Conservation (phyloP, 2,113 vertebrate genomes). For the Xiphophorus hellerii region DNA sequence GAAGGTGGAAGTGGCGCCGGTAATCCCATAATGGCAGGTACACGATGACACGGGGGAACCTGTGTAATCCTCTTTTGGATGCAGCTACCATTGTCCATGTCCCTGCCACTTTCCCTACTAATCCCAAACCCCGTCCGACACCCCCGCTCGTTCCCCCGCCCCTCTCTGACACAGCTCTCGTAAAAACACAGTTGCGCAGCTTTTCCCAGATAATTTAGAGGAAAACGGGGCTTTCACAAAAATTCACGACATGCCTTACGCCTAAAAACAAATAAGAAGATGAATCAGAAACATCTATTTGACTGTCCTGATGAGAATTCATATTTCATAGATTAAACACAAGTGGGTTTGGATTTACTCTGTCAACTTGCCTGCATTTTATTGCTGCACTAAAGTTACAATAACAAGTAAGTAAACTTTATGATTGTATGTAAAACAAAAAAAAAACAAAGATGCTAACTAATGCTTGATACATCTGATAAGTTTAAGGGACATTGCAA, state of each 20-base stretch:
- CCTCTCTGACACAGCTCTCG: slow-evolving; percentile 7
- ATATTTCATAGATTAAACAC: neutral
- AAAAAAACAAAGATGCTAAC: no score
- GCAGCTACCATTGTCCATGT: slow-evolving; percentile 66
- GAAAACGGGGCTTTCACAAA: neutral
- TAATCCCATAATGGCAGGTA: slow-evolving; percentile 79
- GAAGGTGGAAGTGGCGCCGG: slow-evolving; percentile 56
- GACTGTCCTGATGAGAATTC: no score
- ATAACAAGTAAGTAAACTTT: no score
- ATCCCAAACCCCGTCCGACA: slow-evolving; percentile 42
- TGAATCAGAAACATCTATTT: no score
- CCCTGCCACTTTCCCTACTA: slow-evolving; percentile 64
- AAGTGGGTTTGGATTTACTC: no score
- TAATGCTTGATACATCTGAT: no score
- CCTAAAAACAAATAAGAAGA: neutral
- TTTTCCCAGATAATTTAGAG: neutral
- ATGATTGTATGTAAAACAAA: no score
- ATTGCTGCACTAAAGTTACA: neutral
- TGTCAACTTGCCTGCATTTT: neutral
- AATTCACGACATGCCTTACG: neutral
- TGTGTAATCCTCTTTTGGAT: slow-evolving; percentile 78
- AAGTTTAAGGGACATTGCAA: no score
- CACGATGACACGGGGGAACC: slow-evolving; percentile 63
- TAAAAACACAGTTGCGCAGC: neutral
- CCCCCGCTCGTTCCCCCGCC: neutral